These are phyloP conservation scores for Proctacanthus coquilletti DNA, from an alignment of 1,140 invertebrate species.

Conservation along the genomic window DNA sequence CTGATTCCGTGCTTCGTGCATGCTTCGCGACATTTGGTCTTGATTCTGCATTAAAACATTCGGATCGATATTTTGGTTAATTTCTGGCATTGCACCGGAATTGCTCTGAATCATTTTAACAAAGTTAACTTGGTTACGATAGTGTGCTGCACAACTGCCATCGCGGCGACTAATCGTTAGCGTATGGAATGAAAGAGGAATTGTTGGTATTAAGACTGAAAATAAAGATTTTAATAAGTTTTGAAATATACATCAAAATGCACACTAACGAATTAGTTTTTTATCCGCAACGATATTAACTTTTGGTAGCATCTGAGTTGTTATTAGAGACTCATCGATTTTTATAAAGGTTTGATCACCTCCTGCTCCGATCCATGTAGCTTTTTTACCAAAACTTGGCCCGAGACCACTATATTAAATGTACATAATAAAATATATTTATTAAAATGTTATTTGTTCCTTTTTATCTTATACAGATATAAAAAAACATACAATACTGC, in stretches of 20 bases:
- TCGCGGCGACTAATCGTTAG: constrained; percentile 68
- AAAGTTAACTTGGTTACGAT: constrained; percentile 55
- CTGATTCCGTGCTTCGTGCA: constrained; percentile 27
- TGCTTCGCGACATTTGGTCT: constrained; percentile 28
- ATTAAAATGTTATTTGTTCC: background rate
- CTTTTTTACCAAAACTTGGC: constrained; percentile 58
- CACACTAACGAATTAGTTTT: constrained; percentile 58
- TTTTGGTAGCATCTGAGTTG: constrained; percentile 66
- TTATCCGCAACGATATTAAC: constrained; percentile 80
- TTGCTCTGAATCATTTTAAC: constrained; percentile 18
- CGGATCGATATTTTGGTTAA: constrained; percentile 22
- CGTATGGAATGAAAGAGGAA: constrained; percentile 45
- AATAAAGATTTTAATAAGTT: constrained; percentile 1
- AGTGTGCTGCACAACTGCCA: constrained; percentile 68
- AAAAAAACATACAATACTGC: constrained; percentile 41
- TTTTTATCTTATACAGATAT: constrained; percentile 1
- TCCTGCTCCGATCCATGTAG: constrained; percentile 85
- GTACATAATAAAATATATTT: constrained; percentile 4
- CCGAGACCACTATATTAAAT: constrained; percentile 52
- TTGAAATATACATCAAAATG: background rate
- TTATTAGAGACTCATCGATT: constrained; percentile 83
- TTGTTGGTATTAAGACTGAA: constrained; percentile 20
- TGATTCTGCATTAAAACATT: constrained; percentile 13
- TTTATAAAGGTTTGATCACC: constrained; percentile 92
- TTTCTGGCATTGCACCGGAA: constrained; percentile 13